Percentiles rank a stretch among this genome's conserved stretches.
Evolutionary conservation across 2,888 invertebrate species (phyloP).

Genomic region (Drosophila pseudotakahashii): DNA sequence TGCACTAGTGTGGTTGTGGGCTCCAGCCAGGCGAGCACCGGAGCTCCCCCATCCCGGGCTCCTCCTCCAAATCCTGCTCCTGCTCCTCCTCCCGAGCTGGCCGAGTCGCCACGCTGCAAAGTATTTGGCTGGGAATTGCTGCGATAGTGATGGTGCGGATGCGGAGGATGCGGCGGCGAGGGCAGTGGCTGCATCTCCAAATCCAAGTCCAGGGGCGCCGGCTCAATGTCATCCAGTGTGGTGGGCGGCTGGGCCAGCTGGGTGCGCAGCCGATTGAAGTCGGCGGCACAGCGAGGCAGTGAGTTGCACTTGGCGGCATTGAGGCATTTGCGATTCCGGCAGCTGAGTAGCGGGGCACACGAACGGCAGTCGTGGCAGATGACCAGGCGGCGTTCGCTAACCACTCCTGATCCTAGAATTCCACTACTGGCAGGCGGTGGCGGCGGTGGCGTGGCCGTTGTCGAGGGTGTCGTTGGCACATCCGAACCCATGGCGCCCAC

Average conservation of each 20-base stretch:
- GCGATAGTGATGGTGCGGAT: slow-evolving; percentile 77
- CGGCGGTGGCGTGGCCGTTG: slow-evolving; percentile 67
- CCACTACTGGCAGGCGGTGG: neutral
- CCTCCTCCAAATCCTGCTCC: neutral
- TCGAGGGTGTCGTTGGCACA: slow-evolving; percentile 73
- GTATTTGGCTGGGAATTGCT: slow-evolving; percentile 84
- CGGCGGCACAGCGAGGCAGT: slow-evolving; percentile 85
- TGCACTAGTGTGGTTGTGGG: slow-evolving; percentile 44
- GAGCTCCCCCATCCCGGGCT: neutral
- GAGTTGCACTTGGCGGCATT: slow-evolving; percentile 85
- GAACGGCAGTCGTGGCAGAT: slow-evolving; percentile 84
- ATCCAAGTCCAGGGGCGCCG: slow-evolving; percentile 65
- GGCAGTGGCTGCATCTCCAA: slow-evolving; percentile 43
- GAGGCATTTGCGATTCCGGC: slow-evolving; percentile 84
- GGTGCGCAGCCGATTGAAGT: slow-evolving; percentile 83
- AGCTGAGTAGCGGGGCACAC: slow-evolving; percentile 83
- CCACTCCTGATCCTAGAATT: neutral
- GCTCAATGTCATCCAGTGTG: slow-evolving; percentile 80
- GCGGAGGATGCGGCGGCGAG: slow-evolving; percentile 57
- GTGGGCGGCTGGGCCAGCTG: slow-evolving; percentile 80
- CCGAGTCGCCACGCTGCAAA: slow-evolving; percentile 83
- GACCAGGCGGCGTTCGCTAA: slow-evolving; percentile 66
- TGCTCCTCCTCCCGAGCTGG: slow-evolving; percentile 63
- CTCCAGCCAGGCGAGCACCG: slow-evolving; percentile 57
- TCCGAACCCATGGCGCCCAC: slow-evolving; percentile 64